Conservation (phyloP, 2,113 vertebrate species). For the Corythornis vintsioides region DNA sequence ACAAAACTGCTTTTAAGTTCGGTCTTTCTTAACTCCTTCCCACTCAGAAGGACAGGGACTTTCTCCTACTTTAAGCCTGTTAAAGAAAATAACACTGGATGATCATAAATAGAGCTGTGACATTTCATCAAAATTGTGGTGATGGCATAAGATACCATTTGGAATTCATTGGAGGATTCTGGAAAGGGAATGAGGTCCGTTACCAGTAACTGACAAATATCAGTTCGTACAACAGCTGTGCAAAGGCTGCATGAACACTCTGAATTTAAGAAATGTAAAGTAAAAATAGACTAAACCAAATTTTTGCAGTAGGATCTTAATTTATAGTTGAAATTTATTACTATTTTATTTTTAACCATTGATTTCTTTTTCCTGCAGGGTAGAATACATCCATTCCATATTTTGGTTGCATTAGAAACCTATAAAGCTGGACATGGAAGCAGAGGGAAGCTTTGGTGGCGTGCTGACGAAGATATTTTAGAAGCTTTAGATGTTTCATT, state of each 20-base stretch:
- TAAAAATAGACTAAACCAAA: neutral
- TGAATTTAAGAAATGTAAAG: neutral
- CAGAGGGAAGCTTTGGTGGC: slow-evolving; percentile 90
- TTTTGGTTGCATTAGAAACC: slow-evolving; percentile 86
- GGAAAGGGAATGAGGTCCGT: neutral
- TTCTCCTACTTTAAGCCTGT: neutral
- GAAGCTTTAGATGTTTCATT: slow-evolving; percentile 88
- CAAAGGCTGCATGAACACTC: neutral
- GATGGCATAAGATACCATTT: neutral
- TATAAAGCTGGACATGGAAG: slow-evolving; percentile 88
- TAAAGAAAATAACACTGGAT: neutral
- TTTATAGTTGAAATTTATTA: neutral
- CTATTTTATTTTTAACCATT: neutral
- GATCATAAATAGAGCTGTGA: neutral
- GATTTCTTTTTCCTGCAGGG: slow-evolving; percentile 70
- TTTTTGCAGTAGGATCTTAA: neutral
- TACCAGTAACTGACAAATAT: neutral
- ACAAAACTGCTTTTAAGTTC: neutral
- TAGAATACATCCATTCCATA: slow-evolving; percentile 87
- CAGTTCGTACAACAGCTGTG: neutral
- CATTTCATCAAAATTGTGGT: neutral
- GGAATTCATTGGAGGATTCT: neutral
- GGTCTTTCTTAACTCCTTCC: neutral
- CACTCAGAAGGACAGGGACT: neutral
- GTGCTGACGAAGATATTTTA: slow-evolving; percentile 82